Conservation (phyloP, 1,140 invertebrate genomes). For the Mylabris phalerata region DNA sequence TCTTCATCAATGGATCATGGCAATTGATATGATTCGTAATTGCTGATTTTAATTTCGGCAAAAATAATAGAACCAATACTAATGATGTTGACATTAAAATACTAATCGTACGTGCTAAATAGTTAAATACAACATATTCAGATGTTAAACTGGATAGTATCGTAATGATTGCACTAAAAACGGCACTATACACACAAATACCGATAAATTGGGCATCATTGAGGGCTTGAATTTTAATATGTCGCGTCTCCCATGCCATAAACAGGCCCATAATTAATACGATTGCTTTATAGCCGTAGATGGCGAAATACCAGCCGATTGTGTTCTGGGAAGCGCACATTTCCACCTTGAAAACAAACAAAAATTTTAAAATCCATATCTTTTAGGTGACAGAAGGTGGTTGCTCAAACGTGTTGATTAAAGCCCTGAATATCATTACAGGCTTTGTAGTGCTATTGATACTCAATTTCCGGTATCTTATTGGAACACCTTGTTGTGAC, state of each 20-base stretch:
- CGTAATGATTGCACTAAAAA: conserved; percentile 79
- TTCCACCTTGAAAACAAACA: conserved; percentile 58
- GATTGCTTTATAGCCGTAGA: conserved; percentile 86
- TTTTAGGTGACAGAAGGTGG: no score
- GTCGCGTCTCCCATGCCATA: conserved; percentile 96
- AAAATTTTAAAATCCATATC: not conserved
- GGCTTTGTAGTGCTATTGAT: no score
- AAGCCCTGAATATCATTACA: no score
- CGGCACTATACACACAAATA: conserved; percentile 86
- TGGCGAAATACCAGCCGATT: conserved; percentile 75
- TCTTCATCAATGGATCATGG: conserved; percentile 74
- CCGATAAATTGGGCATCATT: conserved; percentile 97
- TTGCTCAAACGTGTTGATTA: no score
- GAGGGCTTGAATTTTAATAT: conserved; percentile 92
- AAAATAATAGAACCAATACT: conserved; percentile 77
- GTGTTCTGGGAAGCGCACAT: conserved; percentile 80
- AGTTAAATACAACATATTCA: conserved; percentile 76
- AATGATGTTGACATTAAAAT: conserved; percentile 81
- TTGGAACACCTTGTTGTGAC: no score
- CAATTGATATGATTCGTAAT: conserved; percentile 46
- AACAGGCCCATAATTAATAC: conserved; percentile 85
- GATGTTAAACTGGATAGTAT: conserved; percentile 79
- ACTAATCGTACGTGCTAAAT: conserved; percentile 72
- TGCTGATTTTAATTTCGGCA: conserved; percentile 71
- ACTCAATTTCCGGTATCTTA: no score